Conservation (phyloP, 2,888 invertebrate genomes). For the Lepidonotus clava region DNA sequence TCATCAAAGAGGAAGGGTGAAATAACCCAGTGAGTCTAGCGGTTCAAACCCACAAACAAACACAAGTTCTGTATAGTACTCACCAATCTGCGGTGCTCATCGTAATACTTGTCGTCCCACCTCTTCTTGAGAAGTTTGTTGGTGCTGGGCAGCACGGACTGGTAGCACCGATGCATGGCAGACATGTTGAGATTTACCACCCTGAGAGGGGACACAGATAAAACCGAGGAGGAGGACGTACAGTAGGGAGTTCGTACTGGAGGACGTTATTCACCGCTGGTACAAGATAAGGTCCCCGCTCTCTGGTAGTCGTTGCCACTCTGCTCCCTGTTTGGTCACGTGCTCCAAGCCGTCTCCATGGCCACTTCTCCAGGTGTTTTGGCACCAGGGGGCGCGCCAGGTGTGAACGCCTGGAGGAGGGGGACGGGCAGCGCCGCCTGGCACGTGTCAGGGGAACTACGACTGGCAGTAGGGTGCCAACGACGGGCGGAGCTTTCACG, state of each 20-base stretch:
- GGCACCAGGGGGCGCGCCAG: not conserved
- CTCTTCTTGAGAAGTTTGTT: conserved; percentile 79
- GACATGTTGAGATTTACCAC: not conserved
- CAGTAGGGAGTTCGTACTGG: too few species aligned
- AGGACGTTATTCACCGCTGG: not conserved
- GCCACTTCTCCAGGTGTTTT: not conserved
- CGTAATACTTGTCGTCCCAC: conserved; percentile 79
- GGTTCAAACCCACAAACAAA: too few species aligned
- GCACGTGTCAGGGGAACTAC: not conserved
- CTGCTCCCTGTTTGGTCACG: conserved; percentile 33
- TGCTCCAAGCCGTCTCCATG: not conserved
- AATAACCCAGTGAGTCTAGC: too few species aligned
- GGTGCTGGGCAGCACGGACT: conserved; percentile 77
- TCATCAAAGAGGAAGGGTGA: too few species aligned
- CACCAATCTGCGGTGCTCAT: conserved; percentile 78
- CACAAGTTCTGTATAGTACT: too few species aligned
- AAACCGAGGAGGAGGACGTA: not conserved
- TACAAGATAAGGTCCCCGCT: not conserved
- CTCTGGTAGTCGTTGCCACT: conserved; percentile 43
- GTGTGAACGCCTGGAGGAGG: not conserved
- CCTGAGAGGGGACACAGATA: not conserved
- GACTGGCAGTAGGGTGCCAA: not conserved
- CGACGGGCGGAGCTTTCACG: not conserved
- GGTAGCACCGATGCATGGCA: conserved; percentile 78
- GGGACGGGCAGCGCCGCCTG: not conserved